Conservation (phyloP, 2,113 vertebrate genomes). For the Telmatochromis bifrenatus region DNA sequence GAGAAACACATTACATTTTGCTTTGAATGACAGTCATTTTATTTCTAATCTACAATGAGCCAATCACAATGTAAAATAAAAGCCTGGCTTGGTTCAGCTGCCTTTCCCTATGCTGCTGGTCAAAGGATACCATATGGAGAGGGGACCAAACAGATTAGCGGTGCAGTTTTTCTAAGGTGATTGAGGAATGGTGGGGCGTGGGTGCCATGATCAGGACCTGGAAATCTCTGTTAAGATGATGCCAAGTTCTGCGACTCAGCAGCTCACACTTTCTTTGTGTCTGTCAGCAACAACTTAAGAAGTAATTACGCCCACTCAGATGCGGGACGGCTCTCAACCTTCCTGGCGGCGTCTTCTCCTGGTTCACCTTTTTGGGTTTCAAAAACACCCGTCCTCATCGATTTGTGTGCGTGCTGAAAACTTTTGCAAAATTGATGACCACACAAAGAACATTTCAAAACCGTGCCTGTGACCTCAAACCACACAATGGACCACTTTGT, state of each 20-base stretch:
- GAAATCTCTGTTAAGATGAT: slow-evolving; percentile 10
- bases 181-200: slow-evolving; percentile 4
- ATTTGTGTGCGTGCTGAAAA: not conserved
- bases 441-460: not conserved
- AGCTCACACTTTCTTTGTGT: not conserved
- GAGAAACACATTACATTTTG: not conserved
- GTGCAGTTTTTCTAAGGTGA: slow-evolving; percentile 30
- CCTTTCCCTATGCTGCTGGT: not conserved
- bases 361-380: not conserved
- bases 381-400: not conserved
- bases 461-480: not conserved
- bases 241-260: not conserved
- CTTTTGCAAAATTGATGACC: not conserved
- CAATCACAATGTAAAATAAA: slow-evolving; percentile 13
- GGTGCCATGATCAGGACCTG: not conserved
- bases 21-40: slow-evolving; percentile 41
- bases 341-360: too few relatives aligned
- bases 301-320: not conserved
- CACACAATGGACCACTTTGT: not conserved
- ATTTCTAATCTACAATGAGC: slow-evolving; percentile 50
- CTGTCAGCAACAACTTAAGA: not conserved
- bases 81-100: not conserved
- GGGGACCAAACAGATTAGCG: slow-evolving; percentile 48
- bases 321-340: not conserved
- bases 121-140: slow-evolving; percentile 37